Base-by-base conservation (phyloP, 1,140 invertebrate genomes). In the Aricia agestis region DNA sequence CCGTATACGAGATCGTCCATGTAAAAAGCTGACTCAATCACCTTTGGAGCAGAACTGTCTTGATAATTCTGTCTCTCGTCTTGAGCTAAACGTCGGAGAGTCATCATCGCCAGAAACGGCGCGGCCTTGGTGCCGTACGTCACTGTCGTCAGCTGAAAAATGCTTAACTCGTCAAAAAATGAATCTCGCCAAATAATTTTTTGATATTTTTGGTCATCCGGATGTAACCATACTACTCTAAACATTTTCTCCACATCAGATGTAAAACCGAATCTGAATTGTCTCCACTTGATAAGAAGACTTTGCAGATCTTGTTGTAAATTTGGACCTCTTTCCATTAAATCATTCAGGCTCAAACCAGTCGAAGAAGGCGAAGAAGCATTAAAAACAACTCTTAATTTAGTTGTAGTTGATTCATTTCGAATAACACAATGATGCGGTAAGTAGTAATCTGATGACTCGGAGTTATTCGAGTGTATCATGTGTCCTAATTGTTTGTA, bases 1-100 rank as follows among this genome's bases (percentile, higher is more conserved):
- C 66, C 66, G 11, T 67, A 67, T 9, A 4, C 73, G 69, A 36
- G n/a, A 75, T 92, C 89, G 77, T 92, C 88, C 15, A 92, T 85
- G 72, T 85, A 86, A 69, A 82, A 83, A 17, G 81, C 75, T 25
- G 74, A 63, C 25, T 78, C 45, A 17, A 81, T 25, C 13, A 75
- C 70, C 11, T 59, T 18, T 13, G 58, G n/a, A 15, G 72, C 58
- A 15, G 18, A 67, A 41, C n/a, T 45, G 17, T 59, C n/a, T 18
- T n/a, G n/a, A 19, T 17, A 59, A 15, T 70, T 70, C 13, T 19
- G n/a, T 15, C 31, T n/a, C 61, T 74, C 73, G 65, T 74, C 73
- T 42, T 41, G 17, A 15, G 70, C 73, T 31, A 74, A n/a, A 13
- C 58, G 67, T 61, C 45, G 52, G 6, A 74, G 67, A 5, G 73